Base-by-base conservation (phyloP, 2,113 vertebrate species). In the Zapornia atra region DNA sequence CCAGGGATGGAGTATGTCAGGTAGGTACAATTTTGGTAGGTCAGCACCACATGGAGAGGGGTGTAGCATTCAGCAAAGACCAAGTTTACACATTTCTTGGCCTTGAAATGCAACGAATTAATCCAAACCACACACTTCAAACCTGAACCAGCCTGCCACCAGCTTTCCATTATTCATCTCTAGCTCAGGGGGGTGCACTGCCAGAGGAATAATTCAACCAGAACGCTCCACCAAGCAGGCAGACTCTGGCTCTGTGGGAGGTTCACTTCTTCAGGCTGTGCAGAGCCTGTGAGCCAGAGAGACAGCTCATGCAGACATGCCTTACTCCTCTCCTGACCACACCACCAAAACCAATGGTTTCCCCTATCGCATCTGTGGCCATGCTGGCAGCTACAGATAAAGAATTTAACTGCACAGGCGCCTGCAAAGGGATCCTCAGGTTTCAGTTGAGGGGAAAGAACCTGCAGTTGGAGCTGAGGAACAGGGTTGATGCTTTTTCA, bases 311-410 rank as follows among this genome's bases (percentile, higher is more conserved):
- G 73, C 86, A 81, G 33, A 68, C 61, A 31, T 5, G 53, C 53
- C 73, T 92, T n/a, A 7, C 68, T 89, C 90, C 56, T 90, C 92
- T 64, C 71, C 53, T 89, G 94, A 42, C 86, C 91, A 72, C 88
- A 94, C 70, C 91, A 92, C 92, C 81, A 94, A 95, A 96, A 79
- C 86, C 96, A 82, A 46, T 91, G 70, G 78, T 51, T 97, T 96
- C 92, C 96, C 94, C 86, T 95, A 80, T 94, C 86, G 3, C 92
- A 89, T 96, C 91, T 91, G 94, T 92, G 96, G 96, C 96, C 94
- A 4, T 66, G 59, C 92, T 96, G 96, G 91, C 83, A 96, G 86
- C 91, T 82, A 25, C 50, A 96, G 96, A 97, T 96, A 95, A 96
- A 93, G 83, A 29, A 86, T 36, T 38, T 28, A 90, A 86, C 61